phyloP scores from a whole-genome alignment of 2,113 vertebrate species.

The Craseonycteris thonglongyai region DNA sequence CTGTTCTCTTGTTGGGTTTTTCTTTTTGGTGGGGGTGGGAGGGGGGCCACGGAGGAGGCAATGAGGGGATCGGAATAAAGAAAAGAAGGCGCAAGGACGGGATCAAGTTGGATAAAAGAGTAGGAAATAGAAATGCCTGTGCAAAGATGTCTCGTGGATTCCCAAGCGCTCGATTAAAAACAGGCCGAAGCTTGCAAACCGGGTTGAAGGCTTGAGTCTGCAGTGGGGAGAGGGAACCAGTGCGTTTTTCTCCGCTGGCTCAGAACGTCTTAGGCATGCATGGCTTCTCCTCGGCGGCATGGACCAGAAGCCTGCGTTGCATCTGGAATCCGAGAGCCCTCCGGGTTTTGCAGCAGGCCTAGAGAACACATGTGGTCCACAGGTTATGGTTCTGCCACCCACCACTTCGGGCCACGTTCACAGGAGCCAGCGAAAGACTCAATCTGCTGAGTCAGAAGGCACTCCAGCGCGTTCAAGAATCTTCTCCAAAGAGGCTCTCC shows the following conservation, averaged over 20 bases:
- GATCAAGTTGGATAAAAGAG: background rate
- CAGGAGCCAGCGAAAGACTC: slow-evolving; percentile 31
- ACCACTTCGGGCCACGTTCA: slow-evolving; percentile 44
- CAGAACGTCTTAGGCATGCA: background rate
- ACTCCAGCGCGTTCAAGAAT: slow-evolving; percentile 39
- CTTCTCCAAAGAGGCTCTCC: background rate
- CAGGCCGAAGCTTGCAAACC: background rate
- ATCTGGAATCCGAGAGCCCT: slow-evolving; percentile 27
- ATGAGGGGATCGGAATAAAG: background rate
- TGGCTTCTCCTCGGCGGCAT: slow-evolving; percentile 16
- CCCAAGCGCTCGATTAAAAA: background rate
- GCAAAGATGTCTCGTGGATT: background rate
- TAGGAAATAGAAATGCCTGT: background rate
- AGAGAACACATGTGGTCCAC: slow-evolving; percentile 55
- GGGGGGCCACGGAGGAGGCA: background rate
- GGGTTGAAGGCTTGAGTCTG: background rate
- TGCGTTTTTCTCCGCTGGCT: background rate
- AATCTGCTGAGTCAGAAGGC: slow-evolving; percentile 57
- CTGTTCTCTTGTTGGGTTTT: background rate
- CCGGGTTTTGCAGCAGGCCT: background rate
- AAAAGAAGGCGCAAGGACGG: background rate
- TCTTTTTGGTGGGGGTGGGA: background rate
- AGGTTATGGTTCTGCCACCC: slow-evolving; percentile 56
- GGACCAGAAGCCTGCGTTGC: background rate
- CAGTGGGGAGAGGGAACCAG: background rate